phyloP scores from a whole-genome alignment of 2,797 vertebrate genomes.

The Masticophis lateralis region DNA sequence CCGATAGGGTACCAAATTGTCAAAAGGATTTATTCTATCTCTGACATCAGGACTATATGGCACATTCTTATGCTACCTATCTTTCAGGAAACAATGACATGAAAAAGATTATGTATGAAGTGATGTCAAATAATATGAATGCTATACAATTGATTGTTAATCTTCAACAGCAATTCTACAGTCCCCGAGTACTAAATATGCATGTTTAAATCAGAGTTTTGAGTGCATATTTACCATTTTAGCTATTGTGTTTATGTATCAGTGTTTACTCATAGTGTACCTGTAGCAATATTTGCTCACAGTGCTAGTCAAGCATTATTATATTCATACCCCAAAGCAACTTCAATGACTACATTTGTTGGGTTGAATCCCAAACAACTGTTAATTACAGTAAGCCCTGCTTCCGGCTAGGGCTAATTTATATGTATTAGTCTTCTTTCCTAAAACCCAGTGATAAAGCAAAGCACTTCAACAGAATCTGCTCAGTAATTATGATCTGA shows the following conservation, averaged over 20 bases:
- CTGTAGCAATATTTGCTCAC: neutral
- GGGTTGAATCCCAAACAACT: slow-evolving; percentile 41
- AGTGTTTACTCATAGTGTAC: neutral
- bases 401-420: slow-evolving; percentile 35
- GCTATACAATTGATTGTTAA: neutral
- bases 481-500: slow-evolving; percentile 24
- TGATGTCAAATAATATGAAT: neutral
- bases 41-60: neutral
- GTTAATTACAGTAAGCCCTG: slow-evolving; percentile 56
- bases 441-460: neutral
- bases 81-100: neutral
- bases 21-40: neutral
- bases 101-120: neutral
- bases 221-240: neutral
- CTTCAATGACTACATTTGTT: slow-evolving; percentile 38
- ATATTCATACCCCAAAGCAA: neutral
- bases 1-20: neutral
- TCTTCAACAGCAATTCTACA: neutral
- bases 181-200: neutral
- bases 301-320: neutral
- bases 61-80: neutral
- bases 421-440: slow-evolving; percentile 36
- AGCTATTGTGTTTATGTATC: neutral
- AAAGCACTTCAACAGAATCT: slow-evolving; percentile 49
- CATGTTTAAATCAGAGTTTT: neutral